Base-by-base conservation (phyloP, 1,140 invertebrate species). In the Brachionus plicatilis region DNA sequence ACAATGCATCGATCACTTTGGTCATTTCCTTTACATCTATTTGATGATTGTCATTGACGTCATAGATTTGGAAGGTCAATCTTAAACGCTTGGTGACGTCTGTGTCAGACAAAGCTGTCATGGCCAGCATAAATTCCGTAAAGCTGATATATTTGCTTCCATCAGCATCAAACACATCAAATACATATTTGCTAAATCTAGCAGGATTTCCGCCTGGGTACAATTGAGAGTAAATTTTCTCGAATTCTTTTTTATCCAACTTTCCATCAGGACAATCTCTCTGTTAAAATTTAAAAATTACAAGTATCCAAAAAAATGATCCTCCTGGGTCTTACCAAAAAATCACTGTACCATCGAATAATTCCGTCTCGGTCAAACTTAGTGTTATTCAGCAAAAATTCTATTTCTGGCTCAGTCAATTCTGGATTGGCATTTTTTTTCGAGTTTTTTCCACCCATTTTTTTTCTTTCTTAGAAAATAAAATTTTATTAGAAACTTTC, bases 261-360 rank as follows among this genome's bases (percentile, higher is more conserved):
- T 33, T 65, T 47, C 84, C 84, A 85, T 65, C 68, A 20, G 72
- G 84, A 79, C 84, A 85, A 85, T 85, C 84, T 17, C 20, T 65
- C 41, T 70, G 8, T 8, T 41, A 60, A 82, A 14, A 53, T 1
- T 12, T 11, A 60, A 60, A 82, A 14, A 14, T 29, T 50, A 50
- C 3, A 37, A 29, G 43, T 27, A 65, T 8, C 14, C 12, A 3
- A 78, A 11, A 47, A 27, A 50, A 47, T 29, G 0, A 14, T 6
- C 6, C 6, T 6, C 3, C 29, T 29, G 17, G 0, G 12, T 14
- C 6, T 88, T 86, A 90, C 89, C 87, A 90, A 89, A 75, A 90
- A 90, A 29, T 89, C 90, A 72, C 88, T 87, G 82, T 89, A 90
- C 90, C 90, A 90, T 84, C 88, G 87, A 84, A 89, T 88, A 53